Conservation (phyloP, 2,888 invertebrate species). For the Rhamnusium bicolor region DNA sequence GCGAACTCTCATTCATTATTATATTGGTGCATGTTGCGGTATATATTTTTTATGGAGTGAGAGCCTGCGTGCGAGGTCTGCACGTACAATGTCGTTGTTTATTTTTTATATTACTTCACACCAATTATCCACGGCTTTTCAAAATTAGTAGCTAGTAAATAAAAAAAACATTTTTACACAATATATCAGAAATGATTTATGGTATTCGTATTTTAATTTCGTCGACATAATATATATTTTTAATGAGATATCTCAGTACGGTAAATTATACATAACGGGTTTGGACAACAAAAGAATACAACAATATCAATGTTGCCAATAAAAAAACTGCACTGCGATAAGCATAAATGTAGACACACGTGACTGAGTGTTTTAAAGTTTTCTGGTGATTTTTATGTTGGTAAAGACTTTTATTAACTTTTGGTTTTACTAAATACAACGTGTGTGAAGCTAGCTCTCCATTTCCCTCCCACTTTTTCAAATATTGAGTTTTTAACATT, state of each 20-base stretch:
- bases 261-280: background rate
- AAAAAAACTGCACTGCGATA: too few species aligned
- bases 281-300: background rate
- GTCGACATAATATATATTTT: too few species aligned
- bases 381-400: too few species aligned
- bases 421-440: too few species aligned
- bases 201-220: too few species aligned
- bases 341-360: too few species aligned
- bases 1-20: background rate
- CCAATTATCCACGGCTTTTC: background rate
- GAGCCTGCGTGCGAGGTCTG: background rate
- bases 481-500: too few species aligned
- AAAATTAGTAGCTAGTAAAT: background rate
- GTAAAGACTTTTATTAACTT: too few species aligned
- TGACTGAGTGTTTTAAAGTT: too few species aligned
- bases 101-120: background rate
- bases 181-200: background rate
- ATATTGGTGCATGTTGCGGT: background rate
- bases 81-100: background rate
- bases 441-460: too few species aligned
- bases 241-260: background rate
- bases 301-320: too few species aligned
- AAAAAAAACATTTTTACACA: background rate
- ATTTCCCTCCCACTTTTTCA: too few species aligned
- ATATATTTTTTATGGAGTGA: background rate